phyloP scores from a whole-genome alignment of 2,797 vertebrate genomes.

The Morelia viridis region DNA sequence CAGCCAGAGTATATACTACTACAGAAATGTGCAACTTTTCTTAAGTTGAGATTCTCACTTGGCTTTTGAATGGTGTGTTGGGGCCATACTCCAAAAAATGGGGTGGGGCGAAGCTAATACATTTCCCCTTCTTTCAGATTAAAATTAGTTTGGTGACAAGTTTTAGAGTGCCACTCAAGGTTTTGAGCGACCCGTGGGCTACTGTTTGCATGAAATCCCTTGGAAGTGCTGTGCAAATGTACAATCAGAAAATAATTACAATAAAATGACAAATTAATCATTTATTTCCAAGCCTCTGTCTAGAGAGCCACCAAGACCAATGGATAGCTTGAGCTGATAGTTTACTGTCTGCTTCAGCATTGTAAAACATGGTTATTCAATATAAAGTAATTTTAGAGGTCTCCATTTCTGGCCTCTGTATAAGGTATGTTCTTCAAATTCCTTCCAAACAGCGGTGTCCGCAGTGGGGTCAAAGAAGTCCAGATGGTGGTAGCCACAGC shows the following conservation, averaged over 20 bases:
- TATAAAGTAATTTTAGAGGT: not conserved
- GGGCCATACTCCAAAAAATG: no score
- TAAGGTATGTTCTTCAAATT: slow-evolving; percentile 34
- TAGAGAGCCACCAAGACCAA: not conserved
- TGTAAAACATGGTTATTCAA: not conserved
- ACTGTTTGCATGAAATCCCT: not conserved
- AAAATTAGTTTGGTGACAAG: no score
- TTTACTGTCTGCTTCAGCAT: slow-evolving; percentile 4
- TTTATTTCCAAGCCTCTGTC: not conserved
- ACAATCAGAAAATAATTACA: not conserved
- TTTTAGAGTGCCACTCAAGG: no score
- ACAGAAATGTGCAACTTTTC: no score
- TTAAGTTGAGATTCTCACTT: no score
- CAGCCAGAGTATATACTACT: no score
- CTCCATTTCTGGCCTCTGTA: not conserved
- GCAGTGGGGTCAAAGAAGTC: no score
- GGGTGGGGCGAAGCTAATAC: no score
- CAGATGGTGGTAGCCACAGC: no score
- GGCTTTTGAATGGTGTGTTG: no score
- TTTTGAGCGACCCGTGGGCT: not conserved
- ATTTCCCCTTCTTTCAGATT: no score
- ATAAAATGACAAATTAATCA: slow-evolving; percentile 7
- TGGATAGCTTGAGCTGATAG: not conserved
- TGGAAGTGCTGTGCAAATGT: not conserved
- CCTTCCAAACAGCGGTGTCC: not conserved